These are phyloP conservation scores for Rhopilema esculentum DNA, from an alignment of 30 jellyfish, hydroid and myxozoan genomes.

Conservation along the genomic window DNA sequence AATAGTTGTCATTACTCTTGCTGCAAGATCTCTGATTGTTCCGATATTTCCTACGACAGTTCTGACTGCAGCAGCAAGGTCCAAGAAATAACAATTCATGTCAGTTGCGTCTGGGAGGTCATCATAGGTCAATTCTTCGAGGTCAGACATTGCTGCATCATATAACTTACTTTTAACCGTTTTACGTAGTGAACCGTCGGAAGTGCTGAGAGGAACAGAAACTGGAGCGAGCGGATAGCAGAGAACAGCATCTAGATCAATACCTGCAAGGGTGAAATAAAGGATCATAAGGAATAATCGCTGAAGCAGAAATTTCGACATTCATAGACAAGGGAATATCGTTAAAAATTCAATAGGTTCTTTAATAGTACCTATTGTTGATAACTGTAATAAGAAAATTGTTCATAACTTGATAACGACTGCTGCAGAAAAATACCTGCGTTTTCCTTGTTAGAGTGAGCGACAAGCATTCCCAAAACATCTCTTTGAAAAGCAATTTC, in stretches of 20 bases:
- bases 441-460: slow-evolving; percentile 10
- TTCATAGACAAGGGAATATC: no score
- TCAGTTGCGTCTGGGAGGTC: background rate
- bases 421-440: no score
- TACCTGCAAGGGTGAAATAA: no score
- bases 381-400: no score
- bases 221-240: slow-evolving; percentile 45
- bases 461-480: slow-evolving; percentile 39
- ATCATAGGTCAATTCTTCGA: background rate
- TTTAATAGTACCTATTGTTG: no score
- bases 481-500: slow-evolving; percentile 45
- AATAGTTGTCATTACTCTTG: slow-evolving; percentile 4
- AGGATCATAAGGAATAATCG: background rate
- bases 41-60: background rate
- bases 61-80: slow-evolving; percentile 32
- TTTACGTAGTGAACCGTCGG: slow-evolving; percentile 32
- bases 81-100: background rate
- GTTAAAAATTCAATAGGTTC: no score
- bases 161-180: slow-evolving; percentile 39
- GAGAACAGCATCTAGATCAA: slow-evolving; percentile 26
- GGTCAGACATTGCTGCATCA: slow-evolving; percentile 30
- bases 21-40: slow-evolving; percentile 34
- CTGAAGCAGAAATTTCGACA: no score
- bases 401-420: no score
- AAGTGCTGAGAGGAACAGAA: slow-evolving; percentile 34